phyloP scores from a whole-genome alignment of 1,140 invertebrate species.

The Drosophila gunungcola region DNA sequence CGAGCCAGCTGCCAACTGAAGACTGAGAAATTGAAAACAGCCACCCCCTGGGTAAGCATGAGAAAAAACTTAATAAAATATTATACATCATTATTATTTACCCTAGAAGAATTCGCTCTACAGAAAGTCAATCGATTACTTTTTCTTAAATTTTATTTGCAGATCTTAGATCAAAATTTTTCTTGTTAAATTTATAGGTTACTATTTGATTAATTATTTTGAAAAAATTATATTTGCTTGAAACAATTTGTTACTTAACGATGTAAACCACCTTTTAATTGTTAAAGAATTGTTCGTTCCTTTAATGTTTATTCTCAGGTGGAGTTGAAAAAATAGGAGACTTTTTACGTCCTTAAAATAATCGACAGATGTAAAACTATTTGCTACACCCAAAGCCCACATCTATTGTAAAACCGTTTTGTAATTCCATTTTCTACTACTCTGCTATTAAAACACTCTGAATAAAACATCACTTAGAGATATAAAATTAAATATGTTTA shows the following conservation, averaged over 20 bases:
- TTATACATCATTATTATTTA: no score
- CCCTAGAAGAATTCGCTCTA: no score
- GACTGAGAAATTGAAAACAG: constrained; percentile 47
- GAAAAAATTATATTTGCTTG: background rate
- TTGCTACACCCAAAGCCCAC: constrained; percentile 21
- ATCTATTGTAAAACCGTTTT: constrained; percentile 48
- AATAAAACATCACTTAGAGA: constrained; percentile 47
- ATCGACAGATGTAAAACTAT: constrained; percentile 67
- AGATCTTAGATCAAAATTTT: no score
- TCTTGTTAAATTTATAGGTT: no score
- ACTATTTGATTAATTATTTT: no score
- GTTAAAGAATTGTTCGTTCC: background rate
- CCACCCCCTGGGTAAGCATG: background rate
- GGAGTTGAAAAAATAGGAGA: constrained; percentile 24
- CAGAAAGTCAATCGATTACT: no score
- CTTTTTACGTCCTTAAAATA: constrained; percentile 32
- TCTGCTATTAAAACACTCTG: constrained; percentile 15
- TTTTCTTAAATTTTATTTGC: no score
- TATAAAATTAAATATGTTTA: background rate
- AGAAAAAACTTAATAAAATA: background rate
- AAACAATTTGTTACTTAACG: background rate
- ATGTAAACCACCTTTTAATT: no score
- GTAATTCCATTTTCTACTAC: constrained; percentile 57
- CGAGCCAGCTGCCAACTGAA: constrained; percentile 75
- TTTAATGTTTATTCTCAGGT: background rate